Base-by-base conservation (phyloP, 2,888 invertebrate species). In the Ichneumoninae sp. region DNA sequence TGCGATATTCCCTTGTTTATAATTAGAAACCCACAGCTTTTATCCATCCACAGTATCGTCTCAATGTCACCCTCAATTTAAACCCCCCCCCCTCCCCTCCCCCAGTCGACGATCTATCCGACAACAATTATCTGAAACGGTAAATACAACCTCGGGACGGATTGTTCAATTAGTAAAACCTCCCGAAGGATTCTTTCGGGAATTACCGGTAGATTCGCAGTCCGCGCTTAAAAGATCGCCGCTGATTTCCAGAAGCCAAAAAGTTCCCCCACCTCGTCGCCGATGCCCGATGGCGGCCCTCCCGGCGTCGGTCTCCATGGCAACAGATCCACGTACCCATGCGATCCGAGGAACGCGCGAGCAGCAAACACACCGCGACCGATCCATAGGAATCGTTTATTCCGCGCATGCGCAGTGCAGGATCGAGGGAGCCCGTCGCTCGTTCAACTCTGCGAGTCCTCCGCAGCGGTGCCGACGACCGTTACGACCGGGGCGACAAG, bases 241-340 rank as follows among this genome's bases (percentile, higher is more conserved):
- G 19, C 16, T 40, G 71, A 76, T 71, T 69, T 82, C 71, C 82
- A 80, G 84, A 79, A 85, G 76, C 84, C 76, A 57, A 80, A 80
- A 71, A 30, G 54, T 74, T 65, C 50, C 70, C 74, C 54, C 44
- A 85, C 78, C 30, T 54, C 70, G 71, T 74, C 8, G 57, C 22
- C 16, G 74, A 69, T 40, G 77, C 13, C 76, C 71, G 70, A 76
- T 69, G 75, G 85, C 69, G 52, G 78, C 47, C 52, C 81, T 72
- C 77, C 71, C 78, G 76, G 86, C 86, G 85, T 82, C 81, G 86
- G 87, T 88, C 83, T 69, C 89, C 89, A 89, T 89, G 88, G 89
- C 87, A 89, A 89, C 89, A 84, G 84, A 77, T 86, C 78, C 71
- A 74, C 69, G 47, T 76, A 75, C 78, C 75, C 81, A 47, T 50